phyloP scores from a whole-genome alignment of 92 coral and sea anemone genomes.

The Zoanthus gigantus region DNA sequence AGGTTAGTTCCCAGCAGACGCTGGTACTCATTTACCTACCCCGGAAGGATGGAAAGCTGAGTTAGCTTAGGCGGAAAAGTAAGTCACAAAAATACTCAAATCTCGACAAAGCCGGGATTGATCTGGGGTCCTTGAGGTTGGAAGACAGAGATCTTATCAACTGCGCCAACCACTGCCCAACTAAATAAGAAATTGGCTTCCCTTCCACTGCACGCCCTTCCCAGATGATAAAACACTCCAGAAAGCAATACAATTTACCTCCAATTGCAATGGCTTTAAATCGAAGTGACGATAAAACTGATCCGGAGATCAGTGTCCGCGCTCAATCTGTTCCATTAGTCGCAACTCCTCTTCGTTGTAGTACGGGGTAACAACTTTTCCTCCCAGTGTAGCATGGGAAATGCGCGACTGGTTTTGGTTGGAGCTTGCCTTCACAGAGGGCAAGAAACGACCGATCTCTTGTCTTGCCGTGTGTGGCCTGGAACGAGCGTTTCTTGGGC shows the following conservation, averaged over 20 bases:
- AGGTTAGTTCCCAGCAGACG: too few species aligned
- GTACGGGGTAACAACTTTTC: background rate
- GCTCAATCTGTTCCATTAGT: slow-evolving; percentile 10
- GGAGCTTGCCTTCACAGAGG: slow-evolving; percentile 16
- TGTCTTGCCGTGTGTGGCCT: background rate
- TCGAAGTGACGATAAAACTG: background rate
- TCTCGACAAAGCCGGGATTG: too few species aligned
- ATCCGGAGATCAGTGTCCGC: background rate
- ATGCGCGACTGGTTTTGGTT: background rate
- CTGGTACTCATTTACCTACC: too few species aligned
- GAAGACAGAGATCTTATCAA: too few species aligned
- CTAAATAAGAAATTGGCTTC: too few species aligned
- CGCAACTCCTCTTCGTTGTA: slow-evolving; percentile 11
- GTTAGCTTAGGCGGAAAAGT: too few species aligned
- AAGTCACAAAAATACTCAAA: too few species aligned
- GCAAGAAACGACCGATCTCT: background rate
- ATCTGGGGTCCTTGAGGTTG: too few species aligned
- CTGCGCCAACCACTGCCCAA: too few species aligned
- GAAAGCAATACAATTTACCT: background rate
- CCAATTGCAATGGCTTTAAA: background rate
- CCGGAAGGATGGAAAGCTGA: too few species aligned
- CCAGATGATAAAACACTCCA: too few species aligned
- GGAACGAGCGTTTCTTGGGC: slow-evolving; percentile 4
- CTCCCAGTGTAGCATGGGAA: background rate
- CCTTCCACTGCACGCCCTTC: too few species aligned